Conservation (phyloP, 1,140 invertebrate genomes). For the Notospermus geniculatus region DNA sequence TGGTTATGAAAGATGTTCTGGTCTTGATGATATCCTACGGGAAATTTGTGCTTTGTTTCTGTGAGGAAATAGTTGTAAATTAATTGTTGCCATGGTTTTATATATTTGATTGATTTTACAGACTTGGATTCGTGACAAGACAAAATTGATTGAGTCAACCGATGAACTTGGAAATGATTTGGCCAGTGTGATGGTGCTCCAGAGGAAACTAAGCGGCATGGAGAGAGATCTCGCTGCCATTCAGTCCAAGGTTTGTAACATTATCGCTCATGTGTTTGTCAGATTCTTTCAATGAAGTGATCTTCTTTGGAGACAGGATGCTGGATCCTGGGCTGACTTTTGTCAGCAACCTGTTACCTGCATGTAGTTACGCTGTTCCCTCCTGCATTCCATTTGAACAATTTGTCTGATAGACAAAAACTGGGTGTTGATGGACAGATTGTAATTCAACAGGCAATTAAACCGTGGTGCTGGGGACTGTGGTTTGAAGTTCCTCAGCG, state of each 20-base stretch:
- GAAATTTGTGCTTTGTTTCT: too few species aligned
- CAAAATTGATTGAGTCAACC: conserved; percentile 91
- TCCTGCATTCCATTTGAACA: not conserved
- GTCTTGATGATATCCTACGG: too few species aligned
- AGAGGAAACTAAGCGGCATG: conserved; percentile 91
- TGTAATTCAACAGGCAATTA: too few species aligned
- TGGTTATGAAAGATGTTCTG: not conserved
- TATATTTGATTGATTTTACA: conserved; percentile 18
- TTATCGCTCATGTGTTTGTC: not conserved
- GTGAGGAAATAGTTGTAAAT: too few species aligned
- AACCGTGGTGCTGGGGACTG: too few species aligned
- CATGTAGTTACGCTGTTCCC: not conserved
- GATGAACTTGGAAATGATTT: conserved; percentile 82
- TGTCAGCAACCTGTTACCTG: too few species aligned
- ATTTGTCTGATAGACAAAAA: conserved; percentile 9
- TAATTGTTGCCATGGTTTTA: not conserved
- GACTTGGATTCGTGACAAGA: conserved; percentile 99
- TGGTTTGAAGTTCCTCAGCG: too few species aligned
- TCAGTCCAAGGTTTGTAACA: conserved; percentile 73
- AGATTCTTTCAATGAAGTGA: too few species aligned
- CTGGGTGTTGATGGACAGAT: too few species aligned
- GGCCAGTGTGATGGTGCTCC: conserved; percentile 74
- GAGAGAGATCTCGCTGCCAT: conserved; percentile 97
- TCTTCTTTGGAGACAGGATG: too few species aligned
- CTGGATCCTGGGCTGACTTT: too few species aligned